These are phyloP conservation scores for Eretmodus cyanostictus DNA, from an alignment of 2,113 vertebrate species.

Conservation along the genomic window DNA sequence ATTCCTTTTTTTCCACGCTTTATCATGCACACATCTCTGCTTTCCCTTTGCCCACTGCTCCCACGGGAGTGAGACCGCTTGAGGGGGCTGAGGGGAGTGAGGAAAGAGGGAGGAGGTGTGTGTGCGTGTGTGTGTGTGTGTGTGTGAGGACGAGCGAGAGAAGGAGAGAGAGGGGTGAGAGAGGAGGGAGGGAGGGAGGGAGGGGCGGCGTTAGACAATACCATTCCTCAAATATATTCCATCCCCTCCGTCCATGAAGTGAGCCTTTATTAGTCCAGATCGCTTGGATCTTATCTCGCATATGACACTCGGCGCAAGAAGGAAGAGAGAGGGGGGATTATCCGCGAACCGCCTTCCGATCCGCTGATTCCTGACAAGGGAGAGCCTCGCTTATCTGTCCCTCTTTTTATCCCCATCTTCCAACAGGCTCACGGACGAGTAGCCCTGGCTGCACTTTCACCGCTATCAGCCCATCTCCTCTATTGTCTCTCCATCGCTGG, in stretches of 20 bases:
- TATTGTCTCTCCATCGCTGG: conserved; percentile 73
- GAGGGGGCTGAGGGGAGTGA: conserved; percentile 51
- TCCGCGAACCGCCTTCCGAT: conserved; percentile 20
- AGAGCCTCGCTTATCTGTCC: conserved; percentile 23
- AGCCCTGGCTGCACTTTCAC: conserved; percentile 56
- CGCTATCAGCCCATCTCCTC: conserved; percentile 59
- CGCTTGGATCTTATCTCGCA: conserved; percentile 64
- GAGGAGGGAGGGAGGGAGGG: conserved; percentile 23
- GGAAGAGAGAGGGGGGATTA: conserved; percentile 9
- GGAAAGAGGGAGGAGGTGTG: conserved; percentile 18
- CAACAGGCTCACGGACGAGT: conserved; percentile 45
- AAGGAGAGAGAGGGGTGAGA: not conserved
- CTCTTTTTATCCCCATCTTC: conserved; percentile 33
- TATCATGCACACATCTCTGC: conserved; percentile 55
- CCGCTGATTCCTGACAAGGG: conserved; percentile 30
- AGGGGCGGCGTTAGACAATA: conserved; percentile 72
- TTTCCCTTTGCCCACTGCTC: conserved; percentile 55
- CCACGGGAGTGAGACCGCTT: conserved; percentile 56
- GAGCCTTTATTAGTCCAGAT: conserved; percentile 67
- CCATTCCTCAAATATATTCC: conserved; percentile 72
- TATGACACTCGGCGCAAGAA: conserved; percentile 37
- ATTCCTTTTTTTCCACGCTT: not conserved
- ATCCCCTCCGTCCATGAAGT: conserved; percentile 59
- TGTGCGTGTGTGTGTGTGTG: not conserved
- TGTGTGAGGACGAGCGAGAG: not conserved